Base-by-base conservation (phyloP, 2,113 vertebrate species). In the Colius striatus region DNA sequence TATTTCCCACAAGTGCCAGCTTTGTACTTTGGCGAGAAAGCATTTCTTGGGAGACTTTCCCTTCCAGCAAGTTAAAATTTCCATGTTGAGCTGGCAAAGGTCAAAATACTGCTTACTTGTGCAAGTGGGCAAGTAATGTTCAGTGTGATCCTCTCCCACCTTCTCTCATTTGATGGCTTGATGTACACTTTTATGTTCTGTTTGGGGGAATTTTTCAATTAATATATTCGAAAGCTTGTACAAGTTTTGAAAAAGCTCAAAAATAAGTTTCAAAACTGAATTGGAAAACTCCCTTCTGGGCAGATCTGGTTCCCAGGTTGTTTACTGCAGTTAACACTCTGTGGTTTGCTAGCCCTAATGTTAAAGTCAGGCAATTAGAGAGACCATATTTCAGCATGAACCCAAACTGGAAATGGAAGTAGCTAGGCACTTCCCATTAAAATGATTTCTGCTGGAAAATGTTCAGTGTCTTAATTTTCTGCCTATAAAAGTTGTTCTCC, bases 61-160 rank as follows among this genome's bases (percentile, higher is more conserved):
- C 32, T 75, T 76, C 45, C 12, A 65, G 29, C 10, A n/a, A 63
- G 22, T 6, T 16, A 3, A 54, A 13, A 20, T 8, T 43, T 85
- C 18, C 8, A 4, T 29, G 67, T 45, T 29, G 48, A 53, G 12
- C 8, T 72, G 26, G 18, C 22, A 51, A 36, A 89, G 43, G 58
- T 57, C 9, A 3, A 68, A 8, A 6, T 1, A 3, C 60, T 45
- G 23, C 3, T 3, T 32, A 32, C 36, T 62, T 2, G 1, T n/a
- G 51, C 27, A 45, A 30, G 47, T 5, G 13, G 75, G 30, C 15
- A 23, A 63, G 29, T 1, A 1, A 18, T 30, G 48, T 10, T 67
- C 1, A 1, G 60, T n/a, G 34, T 1, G 36, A 53, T 13, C 15
- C 17, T n/a, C 70, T 50, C 19, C 25, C 17, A 47, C 12, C 2